These are phyloP conservation scores for Hydriomena furcata DNA, from an alignment of 2,888 invertebrate species.

Conservation along the genomic window DNA sequence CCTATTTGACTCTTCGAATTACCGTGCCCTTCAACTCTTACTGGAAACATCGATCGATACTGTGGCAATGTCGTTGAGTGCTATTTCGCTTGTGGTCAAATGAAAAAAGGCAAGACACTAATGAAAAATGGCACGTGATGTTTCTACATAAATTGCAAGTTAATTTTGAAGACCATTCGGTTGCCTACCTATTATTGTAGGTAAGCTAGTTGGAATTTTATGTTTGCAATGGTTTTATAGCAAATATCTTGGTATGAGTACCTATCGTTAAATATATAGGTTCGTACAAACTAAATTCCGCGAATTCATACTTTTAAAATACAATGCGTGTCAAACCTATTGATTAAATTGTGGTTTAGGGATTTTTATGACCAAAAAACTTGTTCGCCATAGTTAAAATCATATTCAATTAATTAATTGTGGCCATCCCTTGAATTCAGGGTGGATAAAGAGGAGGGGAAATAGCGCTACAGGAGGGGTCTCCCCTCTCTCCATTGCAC, in stretches of 20 bases:
- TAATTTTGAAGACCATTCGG: constrained; percentile 8
- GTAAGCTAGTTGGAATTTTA: no score
- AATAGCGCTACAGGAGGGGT: constrained; percentile 48
- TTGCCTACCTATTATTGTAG: no score
- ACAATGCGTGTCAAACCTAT: no score
- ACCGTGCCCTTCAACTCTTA: constrained; percentile 40
- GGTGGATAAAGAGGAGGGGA: constrained; percentile 38
- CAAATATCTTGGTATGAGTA: no score
- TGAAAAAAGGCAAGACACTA: constrained; percentile 29
- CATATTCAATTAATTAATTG: constrained; percentile 27
- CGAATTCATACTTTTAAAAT: no score
- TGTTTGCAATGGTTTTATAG: no score
- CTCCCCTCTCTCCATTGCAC: constrained; percentile 65
- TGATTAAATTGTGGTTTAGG: no score
- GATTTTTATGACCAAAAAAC: background rate
- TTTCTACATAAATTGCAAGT: constrained; percentile 26
- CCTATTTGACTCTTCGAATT: constrained; percentile 14
- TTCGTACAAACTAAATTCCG: no score
- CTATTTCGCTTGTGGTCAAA: constrained; percentile 31
- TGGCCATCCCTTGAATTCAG: constrained; percentile 36
- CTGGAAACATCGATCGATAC: constrained; percentile 44
- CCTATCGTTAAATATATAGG: no score
- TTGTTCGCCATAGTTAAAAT: background rate
- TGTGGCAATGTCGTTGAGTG: constrained; percentile 38
- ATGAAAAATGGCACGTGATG: constrained; percentile 23